Evolutionary conservation across 2,888 invertebrate genomes (phyloP), one percentile per base, ranked within the genome.

Genomic region (Trilocha varians): DNA sequence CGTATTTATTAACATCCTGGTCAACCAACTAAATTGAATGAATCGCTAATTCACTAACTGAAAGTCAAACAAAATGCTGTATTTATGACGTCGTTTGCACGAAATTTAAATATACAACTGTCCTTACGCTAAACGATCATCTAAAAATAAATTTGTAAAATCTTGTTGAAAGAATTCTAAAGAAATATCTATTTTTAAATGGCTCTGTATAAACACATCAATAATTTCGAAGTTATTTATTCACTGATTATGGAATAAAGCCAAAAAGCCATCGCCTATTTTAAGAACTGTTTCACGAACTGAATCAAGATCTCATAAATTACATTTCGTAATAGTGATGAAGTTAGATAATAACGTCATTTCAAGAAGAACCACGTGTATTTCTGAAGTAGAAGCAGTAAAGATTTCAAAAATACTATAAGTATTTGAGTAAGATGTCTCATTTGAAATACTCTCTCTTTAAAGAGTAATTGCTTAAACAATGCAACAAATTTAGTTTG

Each of bases 191-290:
- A 25, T 25, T 25, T n/a, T 9, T 6, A 5, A 3, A 25, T 25
- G 8, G 25, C 11, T 25, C 2, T 25, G 11, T 25, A 25, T 25
- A 4, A 25, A 25, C 25, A 25, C 5, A 25, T 25, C 25, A 25
- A 25, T 25, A 25, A 25, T 25, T 25, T 25, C 11, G 25, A 25
- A 32, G 16, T 37, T 36, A 34, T 43, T 36, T 34, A 40, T 34
- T 38, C 47, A 45, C 49, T 50, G 43, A 47, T 48, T 50, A 56
- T 68, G 69, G 65, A 64, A 52, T 48, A 62, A 50, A 50, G 66
- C 64, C 66, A 66, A 59, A 25, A 53, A 49, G 44, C 48, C 50
- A 47, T 57, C 56, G 52, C 54, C 46, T 66, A 69, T 69, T 64
- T 65, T 48, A 47, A 50, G 62, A 62, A 41, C 46, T 41, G 47